Conservation (phyloP, 2,113 vertebrate species). For the Perca schrenkii region DNA sequence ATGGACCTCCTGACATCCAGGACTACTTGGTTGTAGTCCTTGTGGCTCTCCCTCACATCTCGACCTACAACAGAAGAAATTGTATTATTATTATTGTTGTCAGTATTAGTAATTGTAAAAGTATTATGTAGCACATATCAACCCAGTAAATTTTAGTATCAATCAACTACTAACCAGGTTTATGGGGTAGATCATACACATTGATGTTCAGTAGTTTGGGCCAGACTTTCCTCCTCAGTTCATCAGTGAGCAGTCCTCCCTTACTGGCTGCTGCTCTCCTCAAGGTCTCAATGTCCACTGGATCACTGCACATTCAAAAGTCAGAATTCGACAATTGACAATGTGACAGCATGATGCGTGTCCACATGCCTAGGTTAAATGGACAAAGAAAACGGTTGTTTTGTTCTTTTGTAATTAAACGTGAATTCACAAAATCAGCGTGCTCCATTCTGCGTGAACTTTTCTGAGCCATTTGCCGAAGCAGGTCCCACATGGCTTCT, state of each 20-base stretch:
- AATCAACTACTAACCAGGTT: constrained; percentile 68
- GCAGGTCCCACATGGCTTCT: constrained; percentile 5
- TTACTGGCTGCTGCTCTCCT: constrained; percentile 81
- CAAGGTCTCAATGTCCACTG: constrained; percentile 86
- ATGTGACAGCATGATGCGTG: background rate
- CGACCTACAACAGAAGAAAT: constrained; percentile 67
- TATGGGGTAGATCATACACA: constrained; percentile 83
- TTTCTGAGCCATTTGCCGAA: background rate
- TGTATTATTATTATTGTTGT: background rate
- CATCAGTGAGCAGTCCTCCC: constrained; percentile 86
- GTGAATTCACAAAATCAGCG: background rate
- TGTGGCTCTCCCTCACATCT: constrained; percentile 83
- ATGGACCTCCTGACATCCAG: constrained; percentile 88
- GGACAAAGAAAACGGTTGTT: constrained; percentile 12
- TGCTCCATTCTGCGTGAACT: background rate
- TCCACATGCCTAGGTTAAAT: background rate
- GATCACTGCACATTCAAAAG: constrained; percentile 79
- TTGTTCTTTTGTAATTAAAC: background rate
- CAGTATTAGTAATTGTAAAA: background rate
- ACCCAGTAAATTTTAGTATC: background rate
- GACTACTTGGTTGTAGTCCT: constrained; percentile 88
- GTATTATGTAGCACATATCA: background rate
- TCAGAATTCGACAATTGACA: background rate
- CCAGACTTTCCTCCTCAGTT: constrained; percentile 84
- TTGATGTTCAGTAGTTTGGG: constrained; percentile 85